Percentiles rank a stretch among this genome's conserved stretches.
phyloP scores from a whole-genome alignment of 2,888 invertebrate genomes.

The Acronicta alni region DNA sequence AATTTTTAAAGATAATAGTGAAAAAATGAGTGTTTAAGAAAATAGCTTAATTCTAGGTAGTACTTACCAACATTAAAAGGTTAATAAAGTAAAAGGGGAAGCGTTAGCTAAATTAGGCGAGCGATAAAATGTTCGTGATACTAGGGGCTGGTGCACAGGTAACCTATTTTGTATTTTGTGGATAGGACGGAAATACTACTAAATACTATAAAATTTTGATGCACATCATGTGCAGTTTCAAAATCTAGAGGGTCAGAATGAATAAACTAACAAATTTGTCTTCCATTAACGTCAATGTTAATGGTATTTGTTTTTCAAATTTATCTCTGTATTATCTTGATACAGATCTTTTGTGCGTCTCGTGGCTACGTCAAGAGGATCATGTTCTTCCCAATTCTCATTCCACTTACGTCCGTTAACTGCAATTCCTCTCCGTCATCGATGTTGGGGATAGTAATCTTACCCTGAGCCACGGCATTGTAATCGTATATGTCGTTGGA shows the following conservation, averaged over 20 bases:
- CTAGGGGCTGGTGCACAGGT: slow-evolving; percentile 64
- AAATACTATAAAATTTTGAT: slow-evolving; percentile 32
- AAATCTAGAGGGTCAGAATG: slow-evolving; percentile 24
- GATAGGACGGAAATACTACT: slow-evolving; percentile 23
- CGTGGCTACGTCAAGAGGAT: slow-evolving; percentile 43
- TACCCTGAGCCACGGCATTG: slow-evolving; percentile 98
- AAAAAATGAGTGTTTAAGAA: slow-evolving; percentile 9
- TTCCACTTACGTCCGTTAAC: slow-evolving; percentile 95
- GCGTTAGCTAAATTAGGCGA: slow-evolving; percentile 60
- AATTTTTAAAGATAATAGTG: slow-evolving; percentile 4
- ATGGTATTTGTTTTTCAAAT: slow-evolving; percentile 53
- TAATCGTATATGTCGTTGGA: slow-evolving; percentile 97
- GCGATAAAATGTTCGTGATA: slow-evolving; percentile 38
- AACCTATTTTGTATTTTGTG: slow-evolving; percentile 23
- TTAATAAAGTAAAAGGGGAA: slow-evolving; percentile 54
- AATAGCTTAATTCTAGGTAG: slow-evolving; percentile 34
- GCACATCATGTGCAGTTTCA: slow-evolving; percentile 43
- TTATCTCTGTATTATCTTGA: slow-evolving; percentile 46
- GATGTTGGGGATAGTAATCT: slow-evolving; percentile 97
- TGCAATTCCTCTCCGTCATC: slow-evolving; percentile 98
- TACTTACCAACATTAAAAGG: slow-evolving; percentile 51
- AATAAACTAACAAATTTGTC: slow-evolving; percentile 16
- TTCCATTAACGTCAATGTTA: slow-evolving; percentile 66
- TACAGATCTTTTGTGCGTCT: slow-evolving; percentile 56
- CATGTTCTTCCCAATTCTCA: slow-evolving; percentile 45